Evolutionary conservation across 92 coral and sea anemone species (phyloP).

Genomic region (Epizoanthus scotinus): DNA sequence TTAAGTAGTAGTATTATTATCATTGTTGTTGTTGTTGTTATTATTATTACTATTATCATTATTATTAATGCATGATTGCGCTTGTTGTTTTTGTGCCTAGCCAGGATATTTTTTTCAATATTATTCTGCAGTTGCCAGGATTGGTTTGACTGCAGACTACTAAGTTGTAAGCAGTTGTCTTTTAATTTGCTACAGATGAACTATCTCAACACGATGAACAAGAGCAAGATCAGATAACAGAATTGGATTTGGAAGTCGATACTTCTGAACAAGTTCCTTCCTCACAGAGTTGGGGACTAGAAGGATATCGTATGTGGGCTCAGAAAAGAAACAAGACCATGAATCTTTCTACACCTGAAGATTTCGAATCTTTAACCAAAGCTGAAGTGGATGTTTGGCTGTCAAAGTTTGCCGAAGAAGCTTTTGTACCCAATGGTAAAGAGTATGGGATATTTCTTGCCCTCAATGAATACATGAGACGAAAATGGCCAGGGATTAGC

Average conservation of each 20-base stretch:
- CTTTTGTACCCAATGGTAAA: not conserved
- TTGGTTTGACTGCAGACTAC: not conserved
- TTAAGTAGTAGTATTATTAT: too few species aligned
- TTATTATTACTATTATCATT: too few species aligned
- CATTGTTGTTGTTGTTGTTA: too few species aligned
- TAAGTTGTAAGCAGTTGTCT: constrained; percentile 19
- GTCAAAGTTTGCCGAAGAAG: constrained; percentile 13
- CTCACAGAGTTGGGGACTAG: not conserved
- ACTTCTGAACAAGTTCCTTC: not conserved
- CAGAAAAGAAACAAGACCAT: not conserved
- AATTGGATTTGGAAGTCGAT: not conserved
- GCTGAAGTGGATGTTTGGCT: constrained; percentile 13
- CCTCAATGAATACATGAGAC: constrained; percentile 5
- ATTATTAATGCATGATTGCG: too few species aligned
- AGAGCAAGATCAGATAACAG: not conserved
- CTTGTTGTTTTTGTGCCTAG: not conserved
- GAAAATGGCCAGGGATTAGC: constrained; percentile 12
- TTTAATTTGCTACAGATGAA: constrained; percentile 25
- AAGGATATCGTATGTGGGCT: constrained; percentile 5
- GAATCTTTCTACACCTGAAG: not conserved
- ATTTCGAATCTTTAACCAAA: not conserved
- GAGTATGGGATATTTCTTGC: constrained; percentile 22
- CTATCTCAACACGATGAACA: not conserved
- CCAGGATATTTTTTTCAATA: not conserved
- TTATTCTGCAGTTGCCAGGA: not conserved